These are phyloP conservation scores for Chionoecetes opilio DNA, from an alignment of 1,140 invertebrate genomes.

Conservation along the genomic window DNA sequence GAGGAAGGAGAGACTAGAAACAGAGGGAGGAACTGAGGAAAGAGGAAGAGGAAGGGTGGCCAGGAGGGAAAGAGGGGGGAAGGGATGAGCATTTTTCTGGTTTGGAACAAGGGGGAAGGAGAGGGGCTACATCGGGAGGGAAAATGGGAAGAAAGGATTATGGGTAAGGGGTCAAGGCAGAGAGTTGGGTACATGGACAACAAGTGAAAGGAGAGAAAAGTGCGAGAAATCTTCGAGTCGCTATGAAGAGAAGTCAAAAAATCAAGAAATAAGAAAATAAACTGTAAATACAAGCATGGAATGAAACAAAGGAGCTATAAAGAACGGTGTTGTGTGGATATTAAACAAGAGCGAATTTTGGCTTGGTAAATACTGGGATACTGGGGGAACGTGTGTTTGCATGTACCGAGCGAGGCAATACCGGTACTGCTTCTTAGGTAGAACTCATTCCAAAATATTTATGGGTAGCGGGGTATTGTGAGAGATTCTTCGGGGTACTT, in stretches of 20 bases:
- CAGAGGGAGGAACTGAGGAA: neutral
- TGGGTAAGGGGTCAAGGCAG: neutral
- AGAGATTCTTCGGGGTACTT: too few relatives aligned
- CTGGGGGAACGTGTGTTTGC: neutral
- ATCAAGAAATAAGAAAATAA: neutral
- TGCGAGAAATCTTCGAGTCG: neutral
- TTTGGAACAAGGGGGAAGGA: neutral
- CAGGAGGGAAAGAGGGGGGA: neutral
- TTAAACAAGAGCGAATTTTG: neutral
- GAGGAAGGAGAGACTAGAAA: neutral
- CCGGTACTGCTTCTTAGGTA: neutral
- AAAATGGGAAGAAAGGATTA: neutral
- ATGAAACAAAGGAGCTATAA: neutral
- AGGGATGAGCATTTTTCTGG: neutral
- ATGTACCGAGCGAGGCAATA: too few relatives aligned
- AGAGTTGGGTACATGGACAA: neutral
- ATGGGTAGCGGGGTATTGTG: too few relatives aligned
- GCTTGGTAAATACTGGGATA: neutral
- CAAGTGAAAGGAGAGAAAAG: constrained; percentile 19
- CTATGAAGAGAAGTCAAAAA: neutral
- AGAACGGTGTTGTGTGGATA: neutral
- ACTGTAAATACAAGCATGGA: neutral
- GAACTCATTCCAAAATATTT: too few relatives aligned
- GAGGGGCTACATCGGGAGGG: neutral
- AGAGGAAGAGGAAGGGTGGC: neutral